phyloP scores from a whole-genome alignment of 2,797 vertebrate genomes.

The Parambassis ranga region DNA sequence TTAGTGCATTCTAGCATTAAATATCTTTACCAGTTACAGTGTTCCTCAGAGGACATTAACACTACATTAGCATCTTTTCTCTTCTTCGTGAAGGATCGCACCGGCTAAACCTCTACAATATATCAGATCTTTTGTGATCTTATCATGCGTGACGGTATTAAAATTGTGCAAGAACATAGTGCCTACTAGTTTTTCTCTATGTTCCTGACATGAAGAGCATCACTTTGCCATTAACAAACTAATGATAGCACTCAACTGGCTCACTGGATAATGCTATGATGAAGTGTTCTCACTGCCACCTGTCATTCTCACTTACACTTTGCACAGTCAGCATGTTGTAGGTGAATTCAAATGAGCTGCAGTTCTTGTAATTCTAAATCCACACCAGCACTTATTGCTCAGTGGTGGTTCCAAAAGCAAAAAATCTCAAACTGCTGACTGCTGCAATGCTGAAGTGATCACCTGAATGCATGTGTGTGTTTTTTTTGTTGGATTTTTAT shows the following conservation, averaged over 20 bases:
- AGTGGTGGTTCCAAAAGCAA: slow-evolving; percentile 24
- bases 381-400: background rate
- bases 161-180: slow-evolving; percentile 63
- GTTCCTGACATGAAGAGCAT: slow-evolving; percentile 70
- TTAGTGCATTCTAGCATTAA: slow-evolving; percentile 8
- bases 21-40: slow-evolving; percentile 20
- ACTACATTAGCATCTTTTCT: slow-evolving; percentile 25
- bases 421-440: slow-evolving; percentile 73
- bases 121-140: slow-evolving; percentile 76
- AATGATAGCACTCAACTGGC: slow-evolving; percentile 78
- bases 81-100: slow-evolving; percentile 37
- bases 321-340: slow-evolving; percentile 80
- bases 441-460: slow-evolving; percentile 70
- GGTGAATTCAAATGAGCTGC: slow-evolving; percentile 56
- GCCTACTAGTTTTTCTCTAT: slow-evolving; percentile 63
- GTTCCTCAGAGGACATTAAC: slow-evolving; percentile 25
- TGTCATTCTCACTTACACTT: slow-evolving; percentile 75
- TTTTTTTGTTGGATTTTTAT: slow-evolving; percentile 31
- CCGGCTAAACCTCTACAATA: slow-evolving; percentile 31
- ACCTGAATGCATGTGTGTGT: slow-evolving; percentile 74
- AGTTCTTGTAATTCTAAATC: slow-evolving; percentile 41
- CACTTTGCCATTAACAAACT: slow-evolving; percentile 82
- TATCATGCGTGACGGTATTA: slow-evolving; percentile 76
- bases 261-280: slow-evolving; percentile 78
- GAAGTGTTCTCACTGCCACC: slow-evolving; percentile 73